These are phyloP conservation scores for Mungos mungo DNA, from an alignment of 2,113 vertebrate genomes.

Conservation along the genomic window DNA sequence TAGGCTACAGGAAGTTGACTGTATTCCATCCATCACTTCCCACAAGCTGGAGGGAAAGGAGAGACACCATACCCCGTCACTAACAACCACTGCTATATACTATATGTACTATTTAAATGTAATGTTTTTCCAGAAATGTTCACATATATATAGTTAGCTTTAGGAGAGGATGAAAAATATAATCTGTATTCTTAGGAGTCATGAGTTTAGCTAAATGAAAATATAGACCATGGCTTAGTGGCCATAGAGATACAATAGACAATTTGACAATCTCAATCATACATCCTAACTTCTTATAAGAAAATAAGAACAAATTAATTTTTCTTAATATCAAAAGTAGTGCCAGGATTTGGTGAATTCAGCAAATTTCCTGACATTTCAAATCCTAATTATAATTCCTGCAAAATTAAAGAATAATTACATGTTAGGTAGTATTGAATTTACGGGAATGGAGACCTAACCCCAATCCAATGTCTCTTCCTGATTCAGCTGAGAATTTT, in stretches of 20 bases:
- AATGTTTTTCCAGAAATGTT: background rate
- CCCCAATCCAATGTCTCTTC: background rate
- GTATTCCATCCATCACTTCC: background rate
- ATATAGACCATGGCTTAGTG: background rate
- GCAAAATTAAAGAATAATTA: background rate
- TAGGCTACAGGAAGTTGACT: background rate
- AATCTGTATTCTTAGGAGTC: background rate
- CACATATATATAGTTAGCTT: background rate
- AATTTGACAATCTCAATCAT: accelerated
- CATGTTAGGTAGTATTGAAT: background rate
- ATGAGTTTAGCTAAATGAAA: background rate
- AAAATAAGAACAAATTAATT: background rate
- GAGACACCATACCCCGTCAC: background rate
- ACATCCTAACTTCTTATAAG: background rate
- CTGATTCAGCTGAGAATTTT: background rate
- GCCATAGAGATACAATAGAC: accelerated
- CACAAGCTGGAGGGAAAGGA: background rate
- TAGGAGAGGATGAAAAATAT: background rate
- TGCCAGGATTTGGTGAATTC: background rate
- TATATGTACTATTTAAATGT: background rate
- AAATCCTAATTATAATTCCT: background rate
- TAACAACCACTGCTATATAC: background rate
- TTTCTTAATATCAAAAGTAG: background rate
- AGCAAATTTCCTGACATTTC: background rate
- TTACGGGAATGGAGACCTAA: background rate